Evolutionary conservation across 2,888 invertebrate species (phyloP), one percentile per base, ranked within the genome.

Genomic region (Drosophila sordidapex): DNA sequence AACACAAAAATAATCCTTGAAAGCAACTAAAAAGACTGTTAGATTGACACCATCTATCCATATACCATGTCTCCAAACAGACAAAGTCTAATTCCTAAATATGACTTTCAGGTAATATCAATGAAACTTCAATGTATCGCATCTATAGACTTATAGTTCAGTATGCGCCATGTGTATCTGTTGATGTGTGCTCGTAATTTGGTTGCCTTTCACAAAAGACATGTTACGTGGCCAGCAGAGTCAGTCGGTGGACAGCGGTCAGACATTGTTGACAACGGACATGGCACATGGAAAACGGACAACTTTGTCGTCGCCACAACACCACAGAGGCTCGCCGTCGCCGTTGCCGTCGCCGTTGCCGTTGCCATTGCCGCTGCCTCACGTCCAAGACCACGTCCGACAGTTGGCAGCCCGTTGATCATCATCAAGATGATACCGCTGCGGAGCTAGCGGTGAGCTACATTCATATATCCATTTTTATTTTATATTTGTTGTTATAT

Each of bases 171-270:
- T 60, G 36, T 65, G 71, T 21, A 35, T 51, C 56, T 68, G 36
- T 59, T 52, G 29, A 48, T 76, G 66, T 77, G 74, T 69, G 83
- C 84, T 84, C 85, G 90, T 82, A 87, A 90, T 87, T 90, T 89
- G 80, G 85, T 83, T 82, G 90, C 87, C 87, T 87, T 87, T 87
- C 90, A 87, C 90, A 90, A 89, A 80, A 82, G 89, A 89, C 86
- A 87, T 67, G 76, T 79, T 83, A 86, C 66, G 86, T 85, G 81
- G 65, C 74, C 83, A 64, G 62, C 40, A 48, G 38, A 21, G 52
- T 53, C 15, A 5, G 33, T 21, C 33, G 43, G 58, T 21, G 25
- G 63, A 25, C 58, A 59, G 46, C 56, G 58, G 72, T 58, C 72
- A 59, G 73, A 81, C 78, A 60, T 73, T 72, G 85, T 89, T 90